Conservation (phyloP, 92 coral and sea anemone species). For the Chrysogorgia sp. region DNA sequence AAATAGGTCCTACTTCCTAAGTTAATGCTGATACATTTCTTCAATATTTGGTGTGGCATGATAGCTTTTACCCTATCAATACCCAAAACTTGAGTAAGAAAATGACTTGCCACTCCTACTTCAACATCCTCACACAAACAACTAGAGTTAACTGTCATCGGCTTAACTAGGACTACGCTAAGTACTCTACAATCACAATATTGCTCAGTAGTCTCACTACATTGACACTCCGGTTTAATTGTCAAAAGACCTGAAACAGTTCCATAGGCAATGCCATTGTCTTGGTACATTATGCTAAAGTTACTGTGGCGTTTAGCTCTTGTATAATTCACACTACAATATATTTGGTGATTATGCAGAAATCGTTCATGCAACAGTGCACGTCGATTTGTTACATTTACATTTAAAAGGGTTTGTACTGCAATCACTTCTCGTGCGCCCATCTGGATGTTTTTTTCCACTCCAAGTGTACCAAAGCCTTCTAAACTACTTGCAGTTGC, state of each 20-base stretch:
- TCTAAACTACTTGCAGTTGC: not conserved
- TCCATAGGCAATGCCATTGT: slow-evolving; percentile 6
- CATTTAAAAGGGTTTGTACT: not conserved
- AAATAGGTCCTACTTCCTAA: too few relatives aligned
- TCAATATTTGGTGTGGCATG: too few relatives aligned
- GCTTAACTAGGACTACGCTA: too few relatives aligned
- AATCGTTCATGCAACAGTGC: slow-evolving; percentile 10
- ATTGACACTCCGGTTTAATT: slow-evolving; percentile 8
- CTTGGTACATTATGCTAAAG: slow-evolving; percentile 1
- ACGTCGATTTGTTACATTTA: slow-evolving; percentile 8
- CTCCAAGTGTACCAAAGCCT: not conserved
- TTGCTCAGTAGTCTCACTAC: not conserved
- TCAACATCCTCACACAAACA: too few relatives aligned
- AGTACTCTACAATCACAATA: not conserved
- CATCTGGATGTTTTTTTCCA: not conserved
- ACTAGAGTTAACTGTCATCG: too few relatives aligned
- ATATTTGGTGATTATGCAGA: slow-evolving; percentile 1
- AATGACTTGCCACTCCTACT: too few relatives aligned
- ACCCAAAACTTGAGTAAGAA: too few relatives aligned
- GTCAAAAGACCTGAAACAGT: slow-evolving; percentile 6
- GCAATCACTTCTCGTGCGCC: slow-evolving; percentile 11
- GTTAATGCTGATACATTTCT: too few relatives aligned
- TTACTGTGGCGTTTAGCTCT: too few relatives aligned
- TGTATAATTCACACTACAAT: too few relatives aligned
- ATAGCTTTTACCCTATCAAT: too few relatives aligned